Evolutionary conservation across 1,140 invertebrate species (phyloP).

Genomic region (Cyclargus thomasi): DNA sequence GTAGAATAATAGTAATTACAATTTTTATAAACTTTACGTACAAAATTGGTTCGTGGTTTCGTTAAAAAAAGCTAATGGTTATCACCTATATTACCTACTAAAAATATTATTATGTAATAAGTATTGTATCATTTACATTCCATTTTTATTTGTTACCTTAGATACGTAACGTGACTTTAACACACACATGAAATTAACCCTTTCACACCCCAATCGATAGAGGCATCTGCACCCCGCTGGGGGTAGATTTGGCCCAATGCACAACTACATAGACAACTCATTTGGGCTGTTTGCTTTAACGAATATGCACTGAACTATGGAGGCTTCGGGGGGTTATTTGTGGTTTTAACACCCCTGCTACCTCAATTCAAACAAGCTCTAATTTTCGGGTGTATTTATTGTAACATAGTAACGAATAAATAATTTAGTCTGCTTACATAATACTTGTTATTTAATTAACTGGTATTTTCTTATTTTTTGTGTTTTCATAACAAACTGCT

Average conservation of each 20-base stretch:
- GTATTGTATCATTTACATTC: too few species aligned
- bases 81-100: too few species aligned
- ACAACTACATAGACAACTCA: slow-evolving; percentile 50
- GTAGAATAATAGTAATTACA: too few species aligned
- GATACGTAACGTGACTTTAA: slow-evolving; percentile 30
- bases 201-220: slow-evolving; percentile 46
- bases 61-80: too few species aligned
- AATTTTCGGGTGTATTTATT: slow-evolving; percentile 9
- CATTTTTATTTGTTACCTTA: not conserved
- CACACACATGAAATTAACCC: slow-evolving; percentile 35
- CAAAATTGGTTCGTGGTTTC: too few species aligned
- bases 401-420: too few species aligned
- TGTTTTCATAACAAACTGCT: too few species aligned
- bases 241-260: slow-evolving; percentile 58
- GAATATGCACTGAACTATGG: slow-evolving; percentile 52
- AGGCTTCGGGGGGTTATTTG: slow-evolving; percentile 7
- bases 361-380: slow-evolving; percentile 16
- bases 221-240: slow-evolving; percentile 41
- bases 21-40: too few species aligned
- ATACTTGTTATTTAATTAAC: too few species aligned
- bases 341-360: slow-evolving; percentile 1
- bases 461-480: too few species aligned
- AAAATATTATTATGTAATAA: too few species aligned
- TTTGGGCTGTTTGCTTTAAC: slow-evolving; percentile 51
- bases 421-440: too few species aligned